Conservation (phyloP, 2,113 vertebrate species). For the Cervus canadensis region DNA sequence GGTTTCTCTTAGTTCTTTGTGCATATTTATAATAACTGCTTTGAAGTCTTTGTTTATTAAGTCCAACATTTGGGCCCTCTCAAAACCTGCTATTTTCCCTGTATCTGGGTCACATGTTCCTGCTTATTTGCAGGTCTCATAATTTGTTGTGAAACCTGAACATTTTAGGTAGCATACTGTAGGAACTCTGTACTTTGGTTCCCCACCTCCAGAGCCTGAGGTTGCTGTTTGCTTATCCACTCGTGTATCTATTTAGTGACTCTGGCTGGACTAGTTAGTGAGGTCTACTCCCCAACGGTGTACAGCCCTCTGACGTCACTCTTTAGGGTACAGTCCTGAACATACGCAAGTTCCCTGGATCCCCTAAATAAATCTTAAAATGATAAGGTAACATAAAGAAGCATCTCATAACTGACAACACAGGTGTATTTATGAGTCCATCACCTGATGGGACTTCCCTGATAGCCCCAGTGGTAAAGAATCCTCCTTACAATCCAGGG, state of each 20-base stretch:
- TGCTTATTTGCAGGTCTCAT: background rate
- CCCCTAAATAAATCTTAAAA: background rate
- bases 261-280: background rate
- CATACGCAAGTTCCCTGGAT: accelerated
- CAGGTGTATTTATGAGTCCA: background rate
- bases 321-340: background rate
- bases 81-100: background rate
- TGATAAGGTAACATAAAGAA: background rate
- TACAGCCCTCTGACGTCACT: background rate
- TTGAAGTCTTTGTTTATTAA: background rate
- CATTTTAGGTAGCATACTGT: background rate
- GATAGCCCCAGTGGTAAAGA: background rate
- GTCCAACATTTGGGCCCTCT: background rate
- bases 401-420: background rate
- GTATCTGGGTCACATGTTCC: background rate
- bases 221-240: background rate
- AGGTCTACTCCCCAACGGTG: accelerated
- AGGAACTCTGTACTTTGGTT: background rate
- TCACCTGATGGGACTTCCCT: background rate
- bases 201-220: background rate
- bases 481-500: background rate
- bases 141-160: background rate
- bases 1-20: background rate
- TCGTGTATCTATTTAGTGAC: background rate
- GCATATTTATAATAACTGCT: background rate